These are phyloP conservation scores for Mercenaria mercenaria DNA, from an alignment of 1,140 invertebrate genomes.

Conservation along the genomic window DNA sequence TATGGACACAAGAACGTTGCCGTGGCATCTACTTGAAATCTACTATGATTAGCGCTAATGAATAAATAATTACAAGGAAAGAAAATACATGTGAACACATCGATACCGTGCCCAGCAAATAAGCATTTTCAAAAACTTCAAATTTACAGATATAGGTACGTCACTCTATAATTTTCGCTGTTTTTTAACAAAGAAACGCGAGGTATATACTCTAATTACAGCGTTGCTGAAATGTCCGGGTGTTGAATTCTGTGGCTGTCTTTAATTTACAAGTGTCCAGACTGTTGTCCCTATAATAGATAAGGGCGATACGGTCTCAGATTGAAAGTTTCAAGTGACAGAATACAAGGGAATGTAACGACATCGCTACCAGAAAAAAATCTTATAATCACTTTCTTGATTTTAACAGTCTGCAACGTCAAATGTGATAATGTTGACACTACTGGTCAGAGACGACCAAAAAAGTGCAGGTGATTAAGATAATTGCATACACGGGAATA, in stretches of 20 bases:
- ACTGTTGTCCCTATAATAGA: neutral
- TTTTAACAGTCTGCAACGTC: no score
- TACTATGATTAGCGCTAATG: no score
- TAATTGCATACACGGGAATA: no score
- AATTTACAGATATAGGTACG: neutral
- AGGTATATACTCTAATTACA: neutral
- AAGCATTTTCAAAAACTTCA: neutral
- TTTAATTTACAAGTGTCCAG: slow-evolving; percentile 11
- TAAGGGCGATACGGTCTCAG: neutral
- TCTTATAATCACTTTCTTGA: no score
- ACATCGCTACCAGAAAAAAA: neutral
- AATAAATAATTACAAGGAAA: neutral
- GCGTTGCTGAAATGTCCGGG: neutral
- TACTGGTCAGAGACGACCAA: no score
- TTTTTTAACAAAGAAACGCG: neutral
- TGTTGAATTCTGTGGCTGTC: neutral
- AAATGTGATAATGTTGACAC: no score
- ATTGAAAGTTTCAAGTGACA: neutral
- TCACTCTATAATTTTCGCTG: neutral
- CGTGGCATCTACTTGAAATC: no score
- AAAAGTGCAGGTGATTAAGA: no score
- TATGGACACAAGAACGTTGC: no score
- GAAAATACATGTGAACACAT: neutral
- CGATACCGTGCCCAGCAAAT: neutral
- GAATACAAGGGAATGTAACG: neutral